Conservation (phyloP, 2,888 invertebrate species). For the Acleris emargana region DNA sequence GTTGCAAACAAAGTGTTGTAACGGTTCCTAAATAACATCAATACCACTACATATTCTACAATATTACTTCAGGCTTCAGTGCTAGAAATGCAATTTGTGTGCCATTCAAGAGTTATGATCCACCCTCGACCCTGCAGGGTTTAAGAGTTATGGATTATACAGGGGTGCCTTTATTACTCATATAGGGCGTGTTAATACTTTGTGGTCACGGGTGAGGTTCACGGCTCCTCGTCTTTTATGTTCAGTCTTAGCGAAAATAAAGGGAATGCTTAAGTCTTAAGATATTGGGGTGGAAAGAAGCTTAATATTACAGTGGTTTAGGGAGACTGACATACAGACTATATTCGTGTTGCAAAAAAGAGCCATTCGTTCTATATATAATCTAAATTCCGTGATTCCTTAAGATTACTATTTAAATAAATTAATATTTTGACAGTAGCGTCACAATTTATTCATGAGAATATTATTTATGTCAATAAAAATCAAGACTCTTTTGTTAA, state of each 20-base stretch:
- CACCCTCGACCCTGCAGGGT: conserved; percentile 47
- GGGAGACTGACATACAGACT: no score
- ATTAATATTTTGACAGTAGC: no score
- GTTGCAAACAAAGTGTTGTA: neutral
- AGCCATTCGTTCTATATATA: no score
- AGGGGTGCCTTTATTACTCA: conserved; percentile 56
- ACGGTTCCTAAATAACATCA: neutral
- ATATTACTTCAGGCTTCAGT: conserved; percentile 36
- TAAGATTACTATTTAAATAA: no score
- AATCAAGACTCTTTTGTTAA: no score
- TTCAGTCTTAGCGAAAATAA: neutral
- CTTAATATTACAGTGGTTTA: no score
- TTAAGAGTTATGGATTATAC: conserved; percentile 57
- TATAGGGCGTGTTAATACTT: conserved; percentile 17
- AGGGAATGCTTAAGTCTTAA: neutral
- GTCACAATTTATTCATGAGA: no score
- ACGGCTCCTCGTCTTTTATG: conserved; percentile 3
- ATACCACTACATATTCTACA: neutral
- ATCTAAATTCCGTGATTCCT: no score
- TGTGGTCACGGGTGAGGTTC: conserved; percentile 27
- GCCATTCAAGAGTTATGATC: conserved; percentile 61
- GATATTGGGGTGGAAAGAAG: no score
- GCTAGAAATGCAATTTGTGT: conserved; percentile 69
- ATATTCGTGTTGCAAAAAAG: no score
- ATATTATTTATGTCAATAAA: no score